Conservation (phyloP, 2,888 invertebrate genomes). For the Hydraecia micacea region DNA sequence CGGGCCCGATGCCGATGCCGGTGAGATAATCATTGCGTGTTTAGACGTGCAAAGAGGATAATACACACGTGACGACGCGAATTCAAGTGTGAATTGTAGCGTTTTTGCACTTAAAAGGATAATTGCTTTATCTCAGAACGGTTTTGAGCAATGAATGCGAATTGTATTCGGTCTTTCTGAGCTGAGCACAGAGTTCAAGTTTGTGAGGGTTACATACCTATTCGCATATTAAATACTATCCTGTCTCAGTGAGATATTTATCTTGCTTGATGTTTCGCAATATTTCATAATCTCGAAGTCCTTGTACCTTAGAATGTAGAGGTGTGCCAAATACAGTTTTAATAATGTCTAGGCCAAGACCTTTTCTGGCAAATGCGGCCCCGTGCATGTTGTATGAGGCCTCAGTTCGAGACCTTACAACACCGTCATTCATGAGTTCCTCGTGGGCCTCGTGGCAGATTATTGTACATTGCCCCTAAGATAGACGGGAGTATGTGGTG, state of each 20-base stretch:
- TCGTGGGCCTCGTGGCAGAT: slow-evolving; percentile 56
- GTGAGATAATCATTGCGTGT: slow-evolving; percentile 72
- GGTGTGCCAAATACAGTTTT: slow-evolving; percentile 56
- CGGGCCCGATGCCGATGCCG: slow-evolving; percentile 69
- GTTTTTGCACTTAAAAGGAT: slow-evolving; percentile 38
- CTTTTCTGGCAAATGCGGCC: slow-evolving; percentile 50
- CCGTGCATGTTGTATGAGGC: slow-evolving; percentile 38
- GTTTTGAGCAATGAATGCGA: slow-evolving; percentile 25
- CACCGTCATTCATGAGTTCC: slow-evolving; percentile 58
- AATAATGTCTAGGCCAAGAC: slow-evolving; percentile 62
- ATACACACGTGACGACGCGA: slow-evolving; percentile 45
- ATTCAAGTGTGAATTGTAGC: slow-evolving; percentile 38
- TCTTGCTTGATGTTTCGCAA: slow-evolving; percentile 47
- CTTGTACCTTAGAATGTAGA: slow-evolving; percentile 59
- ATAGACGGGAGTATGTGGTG: slow-evolving; percentile 50
- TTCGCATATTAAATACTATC: slow-evolving; percentile 41
- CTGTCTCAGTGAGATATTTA: slow-evolving; percentile 42
- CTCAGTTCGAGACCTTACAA: slow-evolving; percentile 38
- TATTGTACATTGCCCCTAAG: slow-evolving; percentile 65
- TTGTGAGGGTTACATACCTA: slow-evolving; percentile 16
- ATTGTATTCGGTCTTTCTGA: slow-evolving; percentile 13
- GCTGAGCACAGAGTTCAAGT: slow-evolving; percentile 36
- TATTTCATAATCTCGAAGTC: slow-evolving; percentile 47
- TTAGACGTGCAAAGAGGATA: slow-evolving; percentile 58
- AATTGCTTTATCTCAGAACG: slow-evolving; percentile 41